Conservation (phyloP, 1,140 invertebrate species). For the Pemphigus obesinymphae region DNA sequence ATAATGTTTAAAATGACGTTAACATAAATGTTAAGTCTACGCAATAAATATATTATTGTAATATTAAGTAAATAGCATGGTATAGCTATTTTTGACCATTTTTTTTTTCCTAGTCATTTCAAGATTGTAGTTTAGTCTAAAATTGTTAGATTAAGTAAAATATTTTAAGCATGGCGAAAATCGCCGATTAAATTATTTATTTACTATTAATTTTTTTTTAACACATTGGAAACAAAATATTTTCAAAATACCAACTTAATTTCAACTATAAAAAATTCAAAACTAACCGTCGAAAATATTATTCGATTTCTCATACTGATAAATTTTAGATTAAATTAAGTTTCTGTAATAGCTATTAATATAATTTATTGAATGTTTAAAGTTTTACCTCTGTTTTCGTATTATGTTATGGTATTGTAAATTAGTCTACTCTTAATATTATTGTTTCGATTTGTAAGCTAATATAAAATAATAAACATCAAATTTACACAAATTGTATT, state of each 20-base stretch:
- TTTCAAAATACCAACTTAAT: background rate
- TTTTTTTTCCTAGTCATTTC: conserved; percentile 24
- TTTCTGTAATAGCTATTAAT: background rate
- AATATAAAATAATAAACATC: conserved; percentile 19
- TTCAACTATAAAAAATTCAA: background rate
- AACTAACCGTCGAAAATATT: background rate
- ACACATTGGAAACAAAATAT: background rate
- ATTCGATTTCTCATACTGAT: background rate
- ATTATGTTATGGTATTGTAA: conserved; percentile 8
- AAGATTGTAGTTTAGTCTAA: background rate
- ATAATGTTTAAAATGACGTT: conserved; percentile 11
- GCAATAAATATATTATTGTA: conserved; percentile 34
- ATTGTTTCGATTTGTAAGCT: background rate
- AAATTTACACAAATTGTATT: conserved; percentile 28
- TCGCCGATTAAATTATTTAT: background rate
- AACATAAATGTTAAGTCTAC: conserved; percentile 23
- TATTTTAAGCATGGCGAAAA: background rate
- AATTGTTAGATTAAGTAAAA: background rate
- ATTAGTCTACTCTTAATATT: background rate
- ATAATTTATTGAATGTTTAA: conserved; percentile 11
- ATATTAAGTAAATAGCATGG: conserved; percentile 32
- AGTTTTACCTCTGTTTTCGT: background rate
- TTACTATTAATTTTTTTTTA: background rate
- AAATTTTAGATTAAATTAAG: background rate
- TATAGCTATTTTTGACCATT: conserved; percentile 31